Evolutionary conservation across 2,797 vertebrate genomes (phyloP).

Genomic region (Sarcoramphus papa): DNA sequence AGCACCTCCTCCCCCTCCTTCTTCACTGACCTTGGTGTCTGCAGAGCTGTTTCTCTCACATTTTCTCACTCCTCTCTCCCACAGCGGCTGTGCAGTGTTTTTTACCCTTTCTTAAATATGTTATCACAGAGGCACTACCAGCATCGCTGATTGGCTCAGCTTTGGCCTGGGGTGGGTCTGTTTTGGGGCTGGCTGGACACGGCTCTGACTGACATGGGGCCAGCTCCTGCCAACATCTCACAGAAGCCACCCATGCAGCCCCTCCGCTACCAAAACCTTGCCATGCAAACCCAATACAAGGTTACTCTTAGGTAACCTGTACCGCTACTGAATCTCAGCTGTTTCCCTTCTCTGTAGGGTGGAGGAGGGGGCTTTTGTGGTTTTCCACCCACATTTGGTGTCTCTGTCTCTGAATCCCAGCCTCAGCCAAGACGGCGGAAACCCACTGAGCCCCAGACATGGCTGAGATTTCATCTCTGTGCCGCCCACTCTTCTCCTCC

Average conservation of each 20-base stretch:
- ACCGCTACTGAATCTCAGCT: constrained; percentile 22
- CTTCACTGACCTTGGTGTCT: background rate
- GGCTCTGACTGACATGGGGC: background rate
- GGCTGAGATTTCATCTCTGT: constrained; percentile 65
- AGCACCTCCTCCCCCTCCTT: background rate
- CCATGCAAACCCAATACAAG: background rate
- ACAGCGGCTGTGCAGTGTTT: background rate
- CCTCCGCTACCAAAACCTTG: background rate
- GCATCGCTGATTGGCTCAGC: background rate
- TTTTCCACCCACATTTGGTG: constrained; percentile 58
- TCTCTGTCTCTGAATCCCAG: constrained; percentile 59
- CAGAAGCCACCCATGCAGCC: background rate
- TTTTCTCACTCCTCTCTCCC: background rate
- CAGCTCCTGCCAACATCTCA: background rate
- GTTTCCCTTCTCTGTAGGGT: constrained; percentile 32
- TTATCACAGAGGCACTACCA: background rate
- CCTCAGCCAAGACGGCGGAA: constrained; percentile 57
- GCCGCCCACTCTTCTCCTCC: constrained; percentile 54
- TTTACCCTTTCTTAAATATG: background rate
- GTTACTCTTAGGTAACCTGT: background rate
- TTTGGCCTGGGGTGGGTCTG: background rate
- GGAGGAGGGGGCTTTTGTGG: constrained; percentile 64
- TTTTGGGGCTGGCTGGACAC: background rate
- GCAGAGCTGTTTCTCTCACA: background rate
- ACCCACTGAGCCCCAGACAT: constrained; percentile 54